These are phyloP conservation scores for Gnathonemus longibarbis DNA, from an alignment of 2,113 vertebrate species.

Conservation along the genomic window DNA sequence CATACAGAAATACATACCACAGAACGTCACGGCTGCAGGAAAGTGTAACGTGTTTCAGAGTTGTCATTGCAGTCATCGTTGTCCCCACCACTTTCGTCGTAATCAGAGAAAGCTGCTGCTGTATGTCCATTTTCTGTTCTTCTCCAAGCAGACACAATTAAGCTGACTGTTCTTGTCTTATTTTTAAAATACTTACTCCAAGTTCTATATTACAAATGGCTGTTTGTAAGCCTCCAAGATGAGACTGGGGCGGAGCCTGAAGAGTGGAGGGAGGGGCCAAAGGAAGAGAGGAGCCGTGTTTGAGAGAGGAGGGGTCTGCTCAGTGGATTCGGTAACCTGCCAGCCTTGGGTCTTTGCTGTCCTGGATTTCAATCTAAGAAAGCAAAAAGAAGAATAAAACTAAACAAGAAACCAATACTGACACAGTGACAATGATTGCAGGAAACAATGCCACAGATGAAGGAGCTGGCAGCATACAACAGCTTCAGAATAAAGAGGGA, in stretches of 20 bases:
- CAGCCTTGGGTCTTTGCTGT: constrained; percentile 54
- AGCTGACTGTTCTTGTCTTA: neutral
- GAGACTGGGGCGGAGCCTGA: neutral
- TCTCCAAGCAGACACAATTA: neutral
- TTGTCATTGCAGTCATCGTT: neutral
- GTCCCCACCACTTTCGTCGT: no score
- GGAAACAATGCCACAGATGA: neutral
- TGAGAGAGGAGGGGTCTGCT: constrained; percentile 34
- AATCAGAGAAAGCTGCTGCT: neutral
- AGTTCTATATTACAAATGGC: constrained; percentile 14
- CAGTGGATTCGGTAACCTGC: constrained; percentile 54
- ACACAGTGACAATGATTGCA: neutral
- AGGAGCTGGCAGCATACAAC: neutral
- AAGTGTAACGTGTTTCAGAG: neutral
- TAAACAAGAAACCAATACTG: neutral
- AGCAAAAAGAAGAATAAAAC: neutral
- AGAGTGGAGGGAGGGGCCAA: constrained; percentile 6
- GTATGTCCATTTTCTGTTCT: neutral
- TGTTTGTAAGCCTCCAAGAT: constrained; percentile 3
- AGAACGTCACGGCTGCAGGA: neutral
- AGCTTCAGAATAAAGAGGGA: neutral
- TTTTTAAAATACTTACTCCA: neutral
- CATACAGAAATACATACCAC: constrained; percentile 9
- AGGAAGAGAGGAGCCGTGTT: neutral
- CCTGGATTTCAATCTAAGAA: constrained; percentile 57